Base-by-base conservation (phyloP, 2,797 vertebrate species). In the Poecilia wingei region DNA sequence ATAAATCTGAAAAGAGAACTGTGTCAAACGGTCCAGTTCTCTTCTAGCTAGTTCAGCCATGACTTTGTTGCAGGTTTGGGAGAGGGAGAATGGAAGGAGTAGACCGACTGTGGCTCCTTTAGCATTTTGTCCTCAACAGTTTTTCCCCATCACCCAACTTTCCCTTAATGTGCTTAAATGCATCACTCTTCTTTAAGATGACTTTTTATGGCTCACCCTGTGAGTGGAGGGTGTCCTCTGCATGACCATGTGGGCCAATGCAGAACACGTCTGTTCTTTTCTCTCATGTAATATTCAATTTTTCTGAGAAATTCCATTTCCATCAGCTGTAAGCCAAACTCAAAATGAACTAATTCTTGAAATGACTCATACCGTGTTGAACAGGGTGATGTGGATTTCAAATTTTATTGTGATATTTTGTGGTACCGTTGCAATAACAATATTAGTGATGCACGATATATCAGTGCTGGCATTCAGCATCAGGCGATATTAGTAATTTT, bases 311-410 rank as follows among this genome's bases (percentile, higher is more conserved):
- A 28, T n/a, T 28, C 13, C 25, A 45, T 16, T 70, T 45, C 41
- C 68, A 71, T 45, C 68, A 71, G 25, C 68, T 46, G 68, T 71
- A 71, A 71, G 68, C 43, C 68, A 71, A 46, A 46, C 13, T 46
- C 43, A 16, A 28, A 71, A 6, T 46, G 1, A 70, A 46, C 25
- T 0, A 46, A 45, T 14, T 3, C 12, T 45, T 70, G 25, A 45
- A 16, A 70, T 46, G 5, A 28, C n/a, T 43, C 5, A 0, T 41
- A 43, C 39, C 1, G 1, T 64, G 18, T 4, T 36, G n/a, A 25
- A 53, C 22, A 51, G 0, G 49, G 51, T 53, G 51, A 25, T 25
- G 51, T 53, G 51, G 22, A 53, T 53, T 53, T 53, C 3, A 53
- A 25, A 10, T 53, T 53, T 53, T 25, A 53, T 9, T 53, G 51